Conservation (phyloP, 2,113 vertebrate species). For the Ctenomys sociabilis region DNA sequence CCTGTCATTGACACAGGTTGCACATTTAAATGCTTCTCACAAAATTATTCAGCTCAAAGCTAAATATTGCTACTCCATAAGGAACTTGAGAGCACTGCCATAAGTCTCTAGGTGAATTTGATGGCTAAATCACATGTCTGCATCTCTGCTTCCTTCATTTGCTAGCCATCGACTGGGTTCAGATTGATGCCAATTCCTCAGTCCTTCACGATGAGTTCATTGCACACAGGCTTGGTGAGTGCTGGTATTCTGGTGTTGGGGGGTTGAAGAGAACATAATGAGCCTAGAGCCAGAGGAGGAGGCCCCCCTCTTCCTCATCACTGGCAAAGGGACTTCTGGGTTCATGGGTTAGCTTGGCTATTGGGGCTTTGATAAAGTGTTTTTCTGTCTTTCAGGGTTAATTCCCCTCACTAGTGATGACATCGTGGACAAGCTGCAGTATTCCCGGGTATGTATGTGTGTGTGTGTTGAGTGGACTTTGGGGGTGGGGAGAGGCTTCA, state of each 20-base stretch:
- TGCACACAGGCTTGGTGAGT: constrained; percentile 96
- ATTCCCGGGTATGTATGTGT: constrained; percentile 90
- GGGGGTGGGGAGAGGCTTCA: no score
- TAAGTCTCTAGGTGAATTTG: neutral
- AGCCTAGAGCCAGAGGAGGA: neutral
- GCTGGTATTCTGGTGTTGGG: neutral
- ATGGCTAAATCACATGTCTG: neutral
- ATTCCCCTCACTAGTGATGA: constrained; percentile 98
- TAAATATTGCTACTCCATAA: neutral
- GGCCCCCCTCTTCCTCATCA: neutral
- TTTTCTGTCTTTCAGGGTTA: constrained; percentile 87
- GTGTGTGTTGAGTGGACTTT: neutral
- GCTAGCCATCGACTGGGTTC: constrained; percentile 98
- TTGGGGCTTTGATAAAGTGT: neutral
- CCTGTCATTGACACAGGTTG: neutral
- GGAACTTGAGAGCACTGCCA: neutral
- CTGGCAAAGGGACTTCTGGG: neutral
- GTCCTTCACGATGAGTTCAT: constrained; percentile 99
- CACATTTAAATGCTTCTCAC: constrained; percentile 5
- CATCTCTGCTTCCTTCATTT: neutral
- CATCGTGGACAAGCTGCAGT: constrained; percentile 98
- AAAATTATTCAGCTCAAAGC: neutral
- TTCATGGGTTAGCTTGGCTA: neutral
- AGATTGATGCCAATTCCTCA: constrained; percentile 98
- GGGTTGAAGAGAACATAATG: neutral